Conservation (phyloP, 2,888 invertebrate species). For the Nematopogon swammerdamellus region DNA sequence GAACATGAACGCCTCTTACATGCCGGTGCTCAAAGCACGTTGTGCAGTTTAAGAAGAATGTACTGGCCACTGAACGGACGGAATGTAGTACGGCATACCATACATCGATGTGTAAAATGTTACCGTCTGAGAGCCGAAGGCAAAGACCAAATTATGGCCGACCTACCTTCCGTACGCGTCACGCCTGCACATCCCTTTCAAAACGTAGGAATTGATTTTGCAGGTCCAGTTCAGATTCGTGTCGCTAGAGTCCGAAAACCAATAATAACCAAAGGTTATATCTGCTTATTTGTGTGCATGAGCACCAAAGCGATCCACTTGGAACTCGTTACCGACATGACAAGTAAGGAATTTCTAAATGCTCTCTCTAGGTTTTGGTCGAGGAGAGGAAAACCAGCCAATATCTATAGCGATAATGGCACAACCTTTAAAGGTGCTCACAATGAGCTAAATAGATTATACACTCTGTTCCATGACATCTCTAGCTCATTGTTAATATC, state of each 20-base stretch:
- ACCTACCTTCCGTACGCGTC: background rate
- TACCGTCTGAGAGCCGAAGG: background rate
- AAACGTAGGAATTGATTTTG: background rate
- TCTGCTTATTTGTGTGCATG: background rate
- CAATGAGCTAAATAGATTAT: background rate
- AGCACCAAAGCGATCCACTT: conserved; percentile 1
- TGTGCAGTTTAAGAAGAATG: background rate
- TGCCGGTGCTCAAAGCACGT: background rate
- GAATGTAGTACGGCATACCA: background rate
- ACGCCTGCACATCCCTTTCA: background rate
- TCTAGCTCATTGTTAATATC: background rate
- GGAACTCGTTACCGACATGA: background rate
- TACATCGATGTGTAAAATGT: background rate
- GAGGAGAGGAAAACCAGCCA: background rate
- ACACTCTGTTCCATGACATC: background rate
- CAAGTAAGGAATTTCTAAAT: background rate
- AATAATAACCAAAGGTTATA: background rate
- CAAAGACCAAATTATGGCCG: conserved; percentile 1
- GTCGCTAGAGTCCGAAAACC: background rate
- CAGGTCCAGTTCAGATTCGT: background rate
- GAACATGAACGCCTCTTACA: background rate
- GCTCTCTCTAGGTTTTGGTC: background rate
- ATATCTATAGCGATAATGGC: background rate
- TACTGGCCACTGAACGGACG: background rate
- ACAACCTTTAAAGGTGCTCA: background rate